Base-by-base conservation (phyloP, 2,797 vertebrate genomes). In the Menidia menidia region DNA sequence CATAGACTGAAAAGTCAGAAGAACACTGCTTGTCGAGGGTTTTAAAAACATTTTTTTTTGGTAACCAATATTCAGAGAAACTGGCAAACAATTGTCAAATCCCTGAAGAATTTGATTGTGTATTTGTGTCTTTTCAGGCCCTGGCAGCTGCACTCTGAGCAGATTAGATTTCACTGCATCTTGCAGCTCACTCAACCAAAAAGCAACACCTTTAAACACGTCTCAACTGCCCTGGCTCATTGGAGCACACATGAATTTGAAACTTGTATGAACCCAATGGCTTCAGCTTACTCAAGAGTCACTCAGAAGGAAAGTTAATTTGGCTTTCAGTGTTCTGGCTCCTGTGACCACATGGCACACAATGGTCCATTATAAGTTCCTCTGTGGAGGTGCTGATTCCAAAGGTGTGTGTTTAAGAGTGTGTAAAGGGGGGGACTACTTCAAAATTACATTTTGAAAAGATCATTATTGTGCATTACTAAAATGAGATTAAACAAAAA, bases 251-350 rank as follows among this genome's bases (percentile, higher is more conserved):
- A 66, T 60, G 71, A 82, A 84, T 83, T 67, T 80, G 73, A 88
- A 77, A 78, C 75, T 18, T n/a, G 33, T 70, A 62, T 33, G 55
- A 75, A 70, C 71, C 73, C 57, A 64, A 61, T 50, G 52, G 75
- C 82, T 71, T 86, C 76, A 44, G 35, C 55, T 85, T 83, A 84
- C 79, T 82, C 76, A 83, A 82, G 82, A 89, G 82, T 81, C 84
- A 78, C 85, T 88, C 80, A 78, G 82, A 80, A 69, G 81, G 78
- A 87, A 89, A 86, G 80, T 83, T 89, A 73, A 92, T 90, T 90
- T 84, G 73, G 73, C 89, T 87, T 80, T 81, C 80, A 86, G 82
- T 89, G 80, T 81, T 75, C 76, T 68, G 78, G 69, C 68, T 85
- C 57, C 64, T 60, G 68, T 73, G 77, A 86, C 74, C 66, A 64